Base-by-base conservation (phyloP, 2,113 vertebrate species). In the Gasterosteus aculeatus region DNA sequence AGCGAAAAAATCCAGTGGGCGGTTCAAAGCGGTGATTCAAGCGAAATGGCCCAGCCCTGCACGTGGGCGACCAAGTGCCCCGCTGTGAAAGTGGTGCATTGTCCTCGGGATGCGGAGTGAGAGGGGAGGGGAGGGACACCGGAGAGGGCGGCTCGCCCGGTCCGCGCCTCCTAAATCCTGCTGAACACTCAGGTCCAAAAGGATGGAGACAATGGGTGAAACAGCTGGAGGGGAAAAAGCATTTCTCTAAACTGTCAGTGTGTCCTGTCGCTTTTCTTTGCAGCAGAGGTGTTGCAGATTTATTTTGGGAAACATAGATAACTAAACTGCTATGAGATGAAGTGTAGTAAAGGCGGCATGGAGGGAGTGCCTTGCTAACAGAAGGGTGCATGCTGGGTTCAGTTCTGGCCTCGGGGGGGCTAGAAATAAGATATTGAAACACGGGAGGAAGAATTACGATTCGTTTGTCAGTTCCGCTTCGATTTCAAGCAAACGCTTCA, bases 11-110 rank as follows among this genome's bases (percentile, higher is more conserved):
- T 91, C 85, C 87, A 91, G 89, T 91, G 90, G 92, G 93, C 69
- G 91, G 88, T 92, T 94, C 93, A 91, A 91, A 92, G 91, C 82
- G 72, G 63, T 46, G 83, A 89, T 86, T 91, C 88, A 92, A 77
- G 82, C 33, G 60, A 49, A 47, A 44, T 39, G 77, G 86, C 82
- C 83, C 87, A n/a, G 86, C 88, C 92, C 89, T 75, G 86, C 29
- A n/a, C 61, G 89, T 87, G 88, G 90, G 89, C 86, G 82, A 75
- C 53, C 69, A 60, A 85, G 74, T 71, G 87, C 84, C 82, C 85
- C 47, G 57, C 75, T 61, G 90, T 91, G 72, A 92, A 83, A 89
- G 86, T 87, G 69, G 60, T 87, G 72, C 86, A 90, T 89, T 91
- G 92, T 92, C 84, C 85, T 87, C 62, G 0, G 35, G 47, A 67